Conservation (phyloP, 2,113 vertebrate genomes). For the Saimiri boliviensis region DNA sequence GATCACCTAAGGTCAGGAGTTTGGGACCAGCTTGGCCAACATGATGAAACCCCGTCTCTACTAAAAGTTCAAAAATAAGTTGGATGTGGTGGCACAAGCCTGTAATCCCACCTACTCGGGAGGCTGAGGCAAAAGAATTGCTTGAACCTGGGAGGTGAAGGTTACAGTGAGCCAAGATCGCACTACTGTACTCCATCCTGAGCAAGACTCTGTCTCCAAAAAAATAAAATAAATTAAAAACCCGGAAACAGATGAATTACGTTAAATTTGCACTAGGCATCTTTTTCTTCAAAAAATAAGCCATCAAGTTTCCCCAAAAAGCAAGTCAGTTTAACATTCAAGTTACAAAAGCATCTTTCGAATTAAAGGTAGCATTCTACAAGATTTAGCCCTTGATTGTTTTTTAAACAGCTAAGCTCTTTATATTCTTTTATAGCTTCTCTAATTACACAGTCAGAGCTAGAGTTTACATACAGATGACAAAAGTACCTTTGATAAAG, state of each 20-base stretch:
- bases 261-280: slow-evolving; percentile 52
- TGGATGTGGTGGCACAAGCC: too few species aligned
- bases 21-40: too few species aligned
- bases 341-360: slow-evolving; percentile 48
- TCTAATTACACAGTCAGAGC: neutral
- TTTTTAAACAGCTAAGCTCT: neutral
- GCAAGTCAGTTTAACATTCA: slow-evolving; percentile 43
- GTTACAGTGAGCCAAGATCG: too few species aligned
- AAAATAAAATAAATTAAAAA: too few species aligned
- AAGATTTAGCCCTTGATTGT: slow-evolving; percentile 36
- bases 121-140: too few species aligned
- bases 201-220: too few species aligned
- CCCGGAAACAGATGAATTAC: neutral
- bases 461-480: neutral
- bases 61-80: too few species aligned
- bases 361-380: neutral
- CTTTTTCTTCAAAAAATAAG: slow-evolving; percentile 54
- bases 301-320: slow-evolving; percentile 56
- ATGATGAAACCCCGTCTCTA: too few species aligned
- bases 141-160: too few species aligned
- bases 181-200: too few species aligned
- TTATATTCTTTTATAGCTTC: neutral
- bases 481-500: neutral
- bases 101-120: too few species aligned
- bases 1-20: too few species aligned